Evolutionary conservation across 1,140 invertebrate species (phyloP).

Genomic region (Daktulosphaira vitifoliae): DNA sequence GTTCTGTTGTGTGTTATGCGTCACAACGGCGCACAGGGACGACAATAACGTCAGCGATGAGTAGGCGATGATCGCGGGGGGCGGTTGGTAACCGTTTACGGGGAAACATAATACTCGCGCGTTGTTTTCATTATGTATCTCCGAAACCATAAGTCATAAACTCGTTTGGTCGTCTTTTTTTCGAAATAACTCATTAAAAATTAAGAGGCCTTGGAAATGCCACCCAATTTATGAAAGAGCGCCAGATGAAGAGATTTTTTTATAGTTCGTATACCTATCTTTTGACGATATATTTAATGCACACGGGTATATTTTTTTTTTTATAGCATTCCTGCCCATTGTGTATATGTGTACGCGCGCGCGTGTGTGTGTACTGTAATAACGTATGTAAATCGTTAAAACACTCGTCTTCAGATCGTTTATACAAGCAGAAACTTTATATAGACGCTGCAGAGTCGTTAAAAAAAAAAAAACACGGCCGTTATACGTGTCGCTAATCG

Average conservation of each 20-base stretch:
- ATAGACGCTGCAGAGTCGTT: constrained; percentile 8
- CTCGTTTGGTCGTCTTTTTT: constrained; percentile 18
- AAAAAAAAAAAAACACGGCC: constrained; percentile 11
- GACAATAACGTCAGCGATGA: no score
- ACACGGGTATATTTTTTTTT: not conserved
- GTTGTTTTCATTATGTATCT: constrained; percentile 12
- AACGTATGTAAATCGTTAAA: constrained; percentile 34
- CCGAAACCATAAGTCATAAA: constrained; percentile 27
- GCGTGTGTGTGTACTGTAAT: not conserved
- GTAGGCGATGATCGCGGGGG: no score
- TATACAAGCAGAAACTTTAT: not conserved
- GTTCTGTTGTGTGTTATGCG: no score
- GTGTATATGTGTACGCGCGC: not conserved
- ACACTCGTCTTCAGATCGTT: constrained; percentile 23
- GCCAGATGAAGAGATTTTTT: constrained; percentile 11
- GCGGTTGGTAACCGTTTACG: not conserved
- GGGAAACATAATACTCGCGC: no score
- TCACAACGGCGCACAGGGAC: no score
- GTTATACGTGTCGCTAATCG: constrained; percentile 27
- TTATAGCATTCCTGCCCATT: constrained; percentile 21
- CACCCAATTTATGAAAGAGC: constrained; percentile 24
- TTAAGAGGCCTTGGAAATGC: constrained; percentile 31
- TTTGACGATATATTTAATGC: constrained; percentile 2
- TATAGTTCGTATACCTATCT: constrained; percentile 14
- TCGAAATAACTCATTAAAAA: constrained; percentile 25